A percentile compares a stretch with the other conserved stretches of the same genome.
phyloP scores from a whole-genome alignment of 2,797 vertebrate genomes.

The Cottoperca gobio region DNA sequence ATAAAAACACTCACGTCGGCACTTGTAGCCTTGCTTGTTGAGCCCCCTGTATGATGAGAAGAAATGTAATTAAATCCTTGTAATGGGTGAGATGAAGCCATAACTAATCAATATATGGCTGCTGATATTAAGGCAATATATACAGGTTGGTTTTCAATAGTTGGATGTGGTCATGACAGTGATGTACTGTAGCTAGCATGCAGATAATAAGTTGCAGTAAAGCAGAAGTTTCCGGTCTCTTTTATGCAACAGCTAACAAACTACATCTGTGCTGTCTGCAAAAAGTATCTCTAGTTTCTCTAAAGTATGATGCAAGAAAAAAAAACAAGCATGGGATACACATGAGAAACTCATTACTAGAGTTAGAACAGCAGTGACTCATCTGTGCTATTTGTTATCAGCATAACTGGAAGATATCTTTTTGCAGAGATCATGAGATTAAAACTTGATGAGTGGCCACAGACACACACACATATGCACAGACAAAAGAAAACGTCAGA shows the following conservation, averaged over 20 bases:
- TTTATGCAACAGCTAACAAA: not conserved
- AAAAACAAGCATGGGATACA: slow-evolving; percentile 7
- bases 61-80: slow-evolving; percentile 20
- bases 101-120: not conserved
- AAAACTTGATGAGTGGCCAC: not conserved
- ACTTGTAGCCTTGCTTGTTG: slow-evolving; percentile 99
- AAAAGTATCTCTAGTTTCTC: not conserved
- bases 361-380: not conserved
- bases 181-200: not conserved
- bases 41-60: slow-evolving; percentile 89
- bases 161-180: not conserved
- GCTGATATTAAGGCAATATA: not conserved
- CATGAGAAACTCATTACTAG: not conserved
- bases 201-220: slow-evolving; percentile 1
- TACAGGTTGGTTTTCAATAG: not conserved
- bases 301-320: not conserved
- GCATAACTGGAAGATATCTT: not conserved
- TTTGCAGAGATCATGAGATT: not conserved
- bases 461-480: not conserved
- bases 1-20: slow-evolving; percentile 90
- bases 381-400: slow-evolving; percentile 2
- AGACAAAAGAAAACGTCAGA: slow-evolving; percentile 8
- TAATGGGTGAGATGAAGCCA: not conserved
- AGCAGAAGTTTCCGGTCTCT: not conserved
- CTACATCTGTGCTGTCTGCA: not conserved